Evolutionary conservation across 2,113 vertebrate species (phyloP).

Genomic region (Turnix velox): DNA sequence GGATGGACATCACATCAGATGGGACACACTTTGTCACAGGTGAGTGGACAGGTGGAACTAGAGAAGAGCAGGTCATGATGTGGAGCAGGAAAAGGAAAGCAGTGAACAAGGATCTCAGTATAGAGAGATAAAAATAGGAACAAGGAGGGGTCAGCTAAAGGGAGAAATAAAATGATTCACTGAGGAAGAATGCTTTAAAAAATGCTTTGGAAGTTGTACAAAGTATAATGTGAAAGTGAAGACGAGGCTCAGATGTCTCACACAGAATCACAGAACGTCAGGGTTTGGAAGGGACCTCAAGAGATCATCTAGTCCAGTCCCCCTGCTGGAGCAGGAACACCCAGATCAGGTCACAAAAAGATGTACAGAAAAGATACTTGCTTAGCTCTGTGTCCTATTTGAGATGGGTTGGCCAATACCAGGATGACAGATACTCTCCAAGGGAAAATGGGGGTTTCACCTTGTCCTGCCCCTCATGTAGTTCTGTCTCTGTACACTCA

Average conservation of each 20-base stretch:
- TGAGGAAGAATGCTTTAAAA: background rate
- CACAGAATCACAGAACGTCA: too few species aligned
- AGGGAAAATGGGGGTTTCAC: background rate
- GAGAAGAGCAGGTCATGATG: background rate
- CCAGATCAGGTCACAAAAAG: too few species aligned
- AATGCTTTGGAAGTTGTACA: background rate
- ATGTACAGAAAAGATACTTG: too few species aligned
- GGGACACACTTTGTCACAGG: constrained; percentile 84
- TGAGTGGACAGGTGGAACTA: constrained; percentile 12
- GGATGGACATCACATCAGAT: constrained; percentile 80
- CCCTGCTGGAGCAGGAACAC: too few species aligned
- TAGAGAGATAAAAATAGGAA: background rate
- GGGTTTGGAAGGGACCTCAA: too few species aligned
- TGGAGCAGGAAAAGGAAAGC: background rate
- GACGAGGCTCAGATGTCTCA: background rate
- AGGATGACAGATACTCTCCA: too few species aligned
- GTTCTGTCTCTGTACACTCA: background rate
- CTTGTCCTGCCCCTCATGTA: background rate
- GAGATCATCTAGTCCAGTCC: too few species aligned
- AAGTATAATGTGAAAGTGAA: background rate
- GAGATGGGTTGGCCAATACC: too few species aligned
- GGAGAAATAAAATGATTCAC: background rate
- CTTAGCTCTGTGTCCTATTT: too few species aligned
- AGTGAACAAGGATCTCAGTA: background rate
- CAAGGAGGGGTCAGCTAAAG: background rate